Percentiles rank a stretch among this genome's conserved stretches.
Evolutionary conservation across 1,140 invertebrate genomes (phyloP).

Genomic region (Probaryconus sp.): DNA sequence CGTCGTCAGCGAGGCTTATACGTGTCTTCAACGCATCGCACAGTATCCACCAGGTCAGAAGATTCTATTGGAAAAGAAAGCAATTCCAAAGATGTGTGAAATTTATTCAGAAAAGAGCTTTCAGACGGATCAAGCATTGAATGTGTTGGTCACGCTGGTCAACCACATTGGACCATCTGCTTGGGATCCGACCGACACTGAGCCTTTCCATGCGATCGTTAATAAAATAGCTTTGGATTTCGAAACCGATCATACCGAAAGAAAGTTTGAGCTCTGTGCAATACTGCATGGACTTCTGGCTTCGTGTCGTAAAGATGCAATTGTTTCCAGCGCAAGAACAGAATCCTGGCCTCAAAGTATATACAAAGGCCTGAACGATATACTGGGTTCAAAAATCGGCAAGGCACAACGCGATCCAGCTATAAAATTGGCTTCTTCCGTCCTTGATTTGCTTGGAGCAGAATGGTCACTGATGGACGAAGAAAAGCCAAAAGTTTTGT

Average conservation of each 20-base stretch:
- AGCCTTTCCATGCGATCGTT: constrained; percentile 88
- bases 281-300: constrained; percentile 86
- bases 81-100: constrained; percentile 88
- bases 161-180: constrained; percentile 83
- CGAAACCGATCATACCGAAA: constrained; percentile 89
- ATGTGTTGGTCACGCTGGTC: constrained; percentile 86
- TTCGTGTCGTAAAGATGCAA: constrained; percentile 83
- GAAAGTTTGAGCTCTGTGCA: constrained; percentile 91
- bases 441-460: constrained; percentile 89
- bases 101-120: constrained; percentile 91
- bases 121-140: constrained; percentile 90
- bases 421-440: constrained; percentile 87
- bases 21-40: constrained; percentile 88
- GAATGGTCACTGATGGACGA: constrained; percentile 89
- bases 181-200: constrained; percentile 85
- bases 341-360: constrained; percentile 89
- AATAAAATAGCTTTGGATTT: constrained; percentile 92
- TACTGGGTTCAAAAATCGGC: constrained; percentile 90
- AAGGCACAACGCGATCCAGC: constrained; percentile 93
- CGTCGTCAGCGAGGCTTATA: constrained; percentile 92
- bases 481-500: constrained; percentile 88
- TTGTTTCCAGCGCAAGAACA: constrained; percentile 80
- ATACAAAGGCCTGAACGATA: constrained; percentile 87
- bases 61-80: constrained; percentile 85
- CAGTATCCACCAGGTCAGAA: constrained; percentile 85